phyloP scores from a whole-genome alignment of 2,888 invertebrate species.

The Metopia argyrocephala region DNA sequence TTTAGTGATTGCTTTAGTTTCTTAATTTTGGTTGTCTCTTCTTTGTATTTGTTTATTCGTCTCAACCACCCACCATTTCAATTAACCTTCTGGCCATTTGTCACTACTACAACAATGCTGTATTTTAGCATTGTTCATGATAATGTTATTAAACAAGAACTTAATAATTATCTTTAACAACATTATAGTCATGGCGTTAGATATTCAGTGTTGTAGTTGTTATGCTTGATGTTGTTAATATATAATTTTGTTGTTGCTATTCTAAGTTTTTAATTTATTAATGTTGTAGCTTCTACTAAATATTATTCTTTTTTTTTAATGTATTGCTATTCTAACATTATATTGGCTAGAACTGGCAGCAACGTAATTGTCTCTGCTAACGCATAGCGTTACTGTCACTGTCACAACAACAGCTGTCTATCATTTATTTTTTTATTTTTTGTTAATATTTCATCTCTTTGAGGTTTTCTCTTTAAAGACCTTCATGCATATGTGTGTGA shows the following conservation, averaged over 20 bases:
- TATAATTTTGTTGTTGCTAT: no score
- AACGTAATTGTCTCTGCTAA: neutral
- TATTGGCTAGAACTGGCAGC: no score
- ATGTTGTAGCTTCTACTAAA: no score
- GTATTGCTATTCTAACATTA: neutral
- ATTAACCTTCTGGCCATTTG: slow-evolving; percentile 53
- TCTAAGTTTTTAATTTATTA: no score
- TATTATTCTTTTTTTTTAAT: neutral
- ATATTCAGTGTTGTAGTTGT: no score
- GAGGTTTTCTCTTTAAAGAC: neutral
- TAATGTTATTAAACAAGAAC: neutral
- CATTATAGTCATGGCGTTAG: no score
- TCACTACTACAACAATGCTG: slow-evolving; percentile 45
- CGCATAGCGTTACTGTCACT: slow-evolving; percentile 38
- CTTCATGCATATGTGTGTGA: no score
- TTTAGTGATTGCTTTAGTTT: neutral
- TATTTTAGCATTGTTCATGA: slow-evolving; percentile 26
- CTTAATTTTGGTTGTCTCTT: neutral
- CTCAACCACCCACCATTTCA: slow-evolving; percentile 49
- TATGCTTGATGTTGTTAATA: no score
- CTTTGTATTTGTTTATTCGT: neutral
- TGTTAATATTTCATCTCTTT: neutral
- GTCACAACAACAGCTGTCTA: slow-evolving; percentile 55
- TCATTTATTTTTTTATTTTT: slow-evolving; percentile 37
- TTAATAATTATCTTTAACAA: neutral